A percentile compares a stretch with the other conserved stretches of the same genome.
Evolutionary conservation across 2,888 invertebrate species (phyloP).

Genomic region (Epinotia demarniana): DNA sequence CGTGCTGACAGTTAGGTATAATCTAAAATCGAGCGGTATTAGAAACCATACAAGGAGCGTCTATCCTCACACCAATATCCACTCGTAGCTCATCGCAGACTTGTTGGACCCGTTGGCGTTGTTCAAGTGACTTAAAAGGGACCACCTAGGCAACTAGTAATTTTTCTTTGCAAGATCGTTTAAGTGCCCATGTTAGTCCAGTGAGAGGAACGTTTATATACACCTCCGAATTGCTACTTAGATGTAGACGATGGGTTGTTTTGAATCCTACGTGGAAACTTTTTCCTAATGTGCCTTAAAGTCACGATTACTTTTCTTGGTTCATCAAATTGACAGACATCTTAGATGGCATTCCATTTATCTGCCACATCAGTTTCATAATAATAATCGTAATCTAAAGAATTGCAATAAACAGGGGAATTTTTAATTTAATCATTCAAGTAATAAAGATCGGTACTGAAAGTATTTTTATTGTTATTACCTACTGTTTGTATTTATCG

Average conservation of each 20-base stretch:
- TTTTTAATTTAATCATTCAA: not conserved
- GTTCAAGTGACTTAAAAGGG: no score
- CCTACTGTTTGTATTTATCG: not conserved
- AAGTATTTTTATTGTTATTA: slow-evolving; percentile 20
- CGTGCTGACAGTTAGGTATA: no score
- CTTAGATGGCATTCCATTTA: not conserved
- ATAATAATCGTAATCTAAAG: not conserved
- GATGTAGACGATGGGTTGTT: not conserved
- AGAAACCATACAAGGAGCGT: no score
- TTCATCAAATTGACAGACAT: not conserved
- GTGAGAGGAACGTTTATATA: not conserved
- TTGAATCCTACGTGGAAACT: not conserved
- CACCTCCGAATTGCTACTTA: not conserved
- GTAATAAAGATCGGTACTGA: slow-evolving; percentile 15
- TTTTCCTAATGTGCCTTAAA: not conserved
- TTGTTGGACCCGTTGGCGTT: no score
- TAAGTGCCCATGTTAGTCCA: not conserved
- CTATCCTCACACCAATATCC: no score
- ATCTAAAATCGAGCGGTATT: no score
- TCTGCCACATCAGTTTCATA: not conserved
- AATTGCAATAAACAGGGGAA: not conserved
- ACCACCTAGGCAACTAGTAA: no score
- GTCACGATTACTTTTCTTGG: not conserved
- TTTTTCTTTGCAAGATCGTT: not conserved
- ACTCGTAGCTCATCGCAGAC: no score